A percentile compares a stretch with the other conserved stretches of the same genome.
These are phyloP conservation scores for Nomada hirtipes DNA, from an alignment of 2,888 invertebrate species.

Conservation along the genomic window DNA sequence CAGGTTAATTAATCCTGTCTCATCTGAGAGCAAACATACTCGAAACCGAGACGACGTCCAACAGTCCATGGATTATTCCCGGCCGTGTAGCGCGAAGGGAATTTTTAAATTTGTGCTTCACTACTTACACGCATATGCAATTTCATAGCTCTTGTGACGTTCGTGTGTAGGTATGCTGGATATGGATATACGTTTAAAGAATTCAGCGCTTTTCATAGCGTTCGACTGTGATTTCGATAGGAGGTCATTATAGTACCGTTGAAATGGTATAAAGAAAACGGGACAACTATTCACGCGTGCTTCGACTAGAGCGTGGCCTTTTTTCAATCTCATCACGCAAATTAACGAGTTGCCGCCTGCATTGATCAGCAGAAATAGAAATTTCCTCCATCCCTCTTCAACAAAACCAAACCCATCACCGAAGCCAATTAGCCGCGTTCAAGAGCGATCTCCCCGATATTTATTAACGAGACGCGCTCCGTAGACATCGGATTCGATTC, in stretches of 20 bases:
- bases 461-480: not conserved
- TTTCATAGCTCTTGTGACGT: constrained; percentile 12
- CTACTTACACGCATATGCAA: constrained; percentile 25
- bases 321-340: no score
- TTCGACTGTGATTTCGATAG: no score
- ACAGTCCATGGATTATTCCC: constrained; percentile 9
- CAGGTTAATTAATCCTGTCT: constrained; percentile 16
- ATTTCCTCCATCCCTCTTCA: no score
- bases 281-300: no score
- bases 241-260: not conserved
- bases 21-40: not conserved
- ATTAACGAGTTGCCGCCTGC: no score
- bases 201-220: not conserved
- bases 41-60: constrained; percentile 11
- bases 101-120: constrained; percentile 44
- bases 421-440: not conserved
- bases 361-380: no score
- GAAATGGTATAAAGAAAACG: not conserved
- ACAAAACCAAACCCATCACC: not conserved
- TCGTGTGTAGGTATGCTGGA: not conserved
- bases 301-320: no score
- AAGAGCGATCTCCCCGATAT: constrained; percentile 14
- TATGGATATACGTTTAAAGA: constrained; percentile 30
- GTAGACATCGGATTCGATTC: constrained; percentile 21
- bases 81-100: constrained; percentile 30